A percentile compares a stretch with the other conserved stretches of the same genome.
Evolutionary conservation across 1,140 invertebrate genomes (phyloP).

Genomic region (Scylla paramamosain): DNA sequence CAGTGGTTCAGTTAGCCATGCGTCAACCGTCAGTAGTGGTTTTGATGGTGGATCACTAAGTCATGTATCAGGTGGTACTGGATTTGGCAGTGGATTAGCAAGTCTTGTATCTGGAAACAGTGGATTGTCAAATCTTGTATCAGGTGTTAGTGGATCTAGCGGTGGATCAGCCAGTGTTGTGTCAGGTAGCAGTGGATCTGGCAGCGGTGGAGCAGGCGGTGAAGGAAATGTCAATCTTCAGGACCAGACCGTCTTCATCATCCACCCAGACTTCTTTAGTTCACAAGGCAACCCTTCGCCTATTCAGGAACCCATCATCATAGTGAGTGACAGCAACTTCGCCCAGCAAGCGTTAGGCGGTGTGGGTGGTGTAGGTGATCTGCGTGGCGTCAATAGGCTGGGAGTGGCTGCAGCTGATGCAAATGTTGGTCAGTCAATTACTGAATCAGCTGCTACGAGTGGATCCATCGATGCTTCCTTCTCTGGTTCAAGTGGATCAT

Average conservation of each 20-base stretch:
- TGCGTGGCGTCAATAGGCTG: not conserved
- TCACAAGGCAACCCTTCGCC: not conserved
- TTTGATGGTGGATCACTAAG: not conserved
- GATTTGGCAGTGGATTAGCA: conserved; percentile 11
- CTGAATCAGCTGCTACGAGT: not conserved
- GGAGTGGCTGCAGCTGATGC: not conserved
- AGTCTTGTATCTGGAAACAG: not conserved
- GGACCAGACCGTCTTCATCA: not conserved
- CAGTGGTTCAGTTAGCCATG: not conserved
- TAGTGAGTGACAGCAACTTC: not conserved
- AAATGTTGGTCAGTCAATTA: not conserved
- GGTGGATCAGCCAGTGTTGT: not conserved
- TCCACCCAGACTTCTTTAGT: not conserved
- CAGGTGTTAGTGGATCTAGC: conserved; percentile 11
- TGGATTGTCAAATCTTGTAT: not conserved
- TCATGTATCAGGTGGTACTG: not conserved
- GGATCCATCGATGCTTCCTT: not conserved
- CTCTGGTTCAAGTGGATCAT: not conserved
- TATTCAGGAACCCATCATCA: not conserved
- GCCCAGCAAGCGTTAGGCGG: not conserved
- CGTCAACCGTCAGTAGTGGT: not conserved
- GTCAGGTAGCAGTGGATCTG: not conserved
- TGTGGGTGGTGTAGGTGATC: no score
- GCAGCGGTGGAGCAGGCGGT: not conserved
- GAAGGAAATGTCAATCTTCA: not conserved